Base-by-base conservation (phyloP, 2,888 invertebrate genomes). In the Serrognathus titanus region DNA sequence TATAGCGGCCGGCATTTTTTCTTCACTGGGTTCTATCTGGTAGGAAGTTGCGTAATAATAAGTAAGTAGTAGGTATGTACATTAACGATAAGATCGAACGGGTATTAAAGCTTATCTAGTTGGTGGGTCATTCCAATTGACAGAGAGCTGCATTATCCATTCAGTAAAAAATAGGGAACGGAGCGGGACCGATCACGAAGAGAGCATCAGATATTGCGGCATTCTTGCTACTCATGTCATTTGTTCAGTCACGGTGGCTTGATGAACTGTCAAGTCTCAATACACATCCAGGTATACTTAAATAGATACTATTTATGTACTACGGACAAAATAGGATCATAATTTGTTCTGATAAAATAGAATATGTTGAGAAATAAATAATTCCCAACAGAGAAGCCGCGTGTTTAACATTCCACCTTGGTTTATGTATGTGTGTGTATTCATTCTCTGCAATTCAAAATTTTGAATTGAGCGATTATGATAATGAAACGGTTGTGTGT, bases 191-290 rank as follows among this genome's bases (percentile, higher is more conserved):
- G 36, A 31, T 35, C 20, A 48, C 48, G 48, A 35, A 31, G 48
- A 20, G 35, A 31, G 13, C 31, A 48, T 48, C 48, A 31, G 48
- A 48, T 48, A 11, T 48, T 31, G 48, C 24, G 35, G 48, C 48
- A 48, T 48, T 48, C 48, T 48, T 31, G n/a, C 35, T 48, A 11
- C 31, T 9, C 48, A 35, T 48, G 48, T 48, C 48, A 41, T 51
- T 51, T 51, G 41, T 51, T 51, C 39, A 24, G 41, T 40, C 41
- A 51, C 51, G 43, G 51, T 51, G 51, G 51, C 51, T 51, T 51
- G 51, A 51, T 51, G 51, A 31, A 51, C 51, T 51, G 51, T 51
- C 51, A 51, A 35, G 31, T 43, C 31, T 51, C 31, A 38, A 24
- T 41, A 41, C 12, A 31, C 43, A 36, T 48, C 8, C 48, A 36